These are phyloP conservation scores for Aleiodes testaceus DNA, from an alignment of 2,888 invertebrate genomes.

Conservation along the genomic window DNA sequence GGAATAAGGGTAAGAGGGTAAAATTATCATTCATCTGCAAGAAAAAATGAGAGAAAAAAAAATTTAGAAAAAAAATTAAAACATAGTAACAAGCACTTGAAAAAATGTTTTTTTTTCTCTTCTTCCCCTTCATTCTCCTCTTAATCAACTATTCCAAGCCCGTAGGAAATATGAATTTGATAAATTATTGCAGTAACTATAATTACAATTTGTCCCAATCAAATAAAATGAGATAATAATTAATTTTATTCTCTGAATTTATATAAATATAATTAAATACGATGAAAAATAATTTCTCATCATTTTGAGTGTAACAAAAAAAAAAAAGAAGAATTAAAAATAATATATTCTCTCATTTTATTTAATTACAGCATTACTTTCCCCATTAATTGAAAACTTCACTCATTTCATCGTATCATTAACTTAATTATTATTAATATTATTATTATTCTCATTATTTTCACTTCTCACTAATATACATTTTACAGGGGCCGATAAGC, in stretches of 20 bases:
- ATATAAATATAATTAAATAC: too few relatives aligned
- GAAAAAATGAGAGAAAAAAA: too few relatives aligned
- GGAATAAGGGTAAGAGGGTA: background rate
- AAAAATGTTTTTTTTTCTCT: slow-evolving; percentile 8
- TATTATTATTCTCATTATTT: slow-evolving; percentile 5
- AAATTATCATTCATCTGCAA: background rate
- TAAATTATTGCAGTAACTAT: slow-evolving; percentile 1
- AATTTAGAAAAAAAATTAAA: too few relatives aligned
- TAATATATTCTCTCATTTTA: too few relatives aligned
- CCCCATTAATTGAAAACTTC: too few relatives aligned
- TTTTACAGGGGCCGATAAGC: slow-evolving; percentile 41
- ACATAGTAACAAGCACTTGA: too few relatives aligned
- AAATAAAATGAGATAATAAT: slow-evolving; percentile 46
- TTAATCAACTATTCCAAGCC: slow-evolving; percentile 40
- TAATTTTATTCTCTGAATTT: too few relatives aligned
- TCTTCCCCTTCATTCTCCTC: slow-evolving; percentile 7
- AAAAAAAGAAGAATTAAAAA: too few relatives aligned
- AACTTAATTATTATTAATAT: background rate
- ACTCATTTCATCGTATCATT: too few relatives aligned
- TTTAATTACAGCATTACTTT: too few relatives aligned
- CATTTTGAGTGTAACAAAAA: too few relatives aligned
- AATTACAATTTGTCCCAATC: slow-evolving; percentile 23
- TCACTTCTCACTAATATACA: slow-evolving; percentile 35
- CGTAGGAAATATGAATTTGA: slow-evolving; percentile 36
- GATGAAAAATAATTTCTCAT: too few relatives aligned